Base-by-base conservation (phyloP, 2,888 invertebrate species). In the Chalcosyrphus nemorum region DNA sequence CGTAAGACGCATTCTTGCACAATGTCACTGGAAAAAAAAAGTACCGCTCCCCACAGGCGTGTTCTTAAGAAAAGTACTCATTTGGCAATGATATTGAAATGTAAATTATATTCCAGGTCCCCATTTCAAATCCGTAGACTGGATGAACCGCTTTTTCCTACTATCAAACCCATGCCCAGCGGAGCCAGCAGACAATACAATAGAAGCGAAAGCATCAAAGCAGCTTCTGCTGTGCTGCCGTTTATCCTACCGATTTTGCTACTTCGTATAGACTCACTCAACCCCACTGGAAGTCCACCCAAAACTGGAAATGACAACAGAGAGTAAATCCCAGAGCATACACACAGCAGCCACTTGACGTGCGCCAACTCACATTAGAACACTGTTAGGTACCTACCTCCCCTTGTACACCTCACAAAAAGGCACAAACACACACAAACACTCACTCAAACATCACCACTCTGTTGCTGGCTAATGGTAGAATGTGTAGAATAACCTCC, bases 261-360 rank as follows among this genome's bases (percentile, higher is more conserved):
- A 41, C 63, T 35, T 77, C 24, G 32, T 59, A 2, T 66, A 77
- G 77, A 68, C 56, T 61, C 65, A 77, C 19, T 54, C 76, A 45
- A 4, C 17, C 27, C 41, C 5, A 61, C 70, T 77, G 77, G 77
- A 77, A 77, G 47, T 27, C 52, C 43, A 47, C 27, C 9, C 21
- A 38, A 47, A 7, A 65, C 68, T 84, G 82, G 78, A 84, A 84
- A 45, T 56, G 63, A 71, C 71, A 78, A 78, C 70, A 78, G 78
- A 78, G 78, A 78, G 71, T 32, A 17, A 38, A 32, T 19, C 27
- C 56, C 27, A 63, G 65, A 65, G 57, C 27, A 45, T 27, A 45
- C n/a, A n/a, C n/a, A n/a, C n/a, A n/a, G n/a, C n/a, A 38, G 54
- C 27, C 41, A 52, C 9, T 38, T 41, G 66, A 52, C 32, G 56